Conservation (phyloP, 2,113 vertebrate species). For the Pampusana beccarii region DNA sequence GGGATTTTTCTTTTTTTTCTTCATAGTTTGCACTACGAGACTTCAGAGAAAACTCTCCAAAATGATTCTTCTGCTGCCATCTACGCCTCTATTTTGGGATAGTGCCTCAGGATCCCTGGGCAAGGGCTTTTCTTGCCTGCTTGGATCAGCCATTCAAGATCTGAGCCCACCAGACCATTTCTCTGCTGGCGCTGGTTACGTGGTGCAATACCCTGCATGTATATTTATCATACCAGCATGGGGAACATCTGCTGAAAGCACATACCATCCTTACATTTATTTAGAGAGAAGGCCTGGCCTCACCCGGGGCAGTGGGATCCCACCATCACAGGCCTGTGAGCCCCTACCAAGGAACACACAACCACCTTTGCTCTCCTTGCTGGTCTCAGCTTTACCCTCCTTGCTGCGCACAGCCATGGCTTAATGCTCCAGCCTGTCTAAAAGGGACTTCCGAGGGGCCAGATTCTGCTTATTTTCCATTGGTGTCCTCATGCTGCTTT, state of each 20-base stretch:
- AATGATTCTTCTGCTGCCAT: background rate
- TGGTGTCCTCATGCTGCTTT: background rate
- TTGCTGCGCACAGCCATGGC: background rate
- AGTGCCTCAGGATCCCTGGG: background rate
- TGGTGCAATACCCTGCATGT: background rate
- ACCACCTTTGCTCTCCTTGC: background rate
- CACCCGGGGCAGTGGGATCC: background rate
- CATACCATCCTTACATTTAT: background rate
- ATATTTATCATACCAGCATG: accelerated
- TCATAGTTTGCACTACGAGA: background rate
- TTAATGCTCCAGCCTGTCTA: background rate
- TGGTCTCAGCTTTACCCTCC: background rate
- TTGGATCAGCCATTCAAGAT: background rate
- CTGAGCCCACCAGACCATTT: background rate
- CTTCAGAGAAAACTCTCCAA: background rate
- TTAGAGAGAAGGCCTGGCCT: background rate
- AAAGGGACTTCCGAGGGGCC: background rate
- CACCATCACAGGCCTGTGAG: background rate
- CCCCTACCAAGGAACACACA: background rate
- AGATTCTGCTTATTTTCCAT: background rate
- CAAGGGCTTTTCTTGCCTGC: background rate
- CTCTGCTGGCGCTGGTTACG: background rate
- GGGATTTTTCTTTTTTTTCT: no score
- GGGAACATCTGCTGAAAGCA: background rate
- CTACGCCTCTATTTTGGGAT: background rate